phyloP scores from a whole-genome alignment of 2,888 invertebrate species.

The Sycophila texana region DNA sequence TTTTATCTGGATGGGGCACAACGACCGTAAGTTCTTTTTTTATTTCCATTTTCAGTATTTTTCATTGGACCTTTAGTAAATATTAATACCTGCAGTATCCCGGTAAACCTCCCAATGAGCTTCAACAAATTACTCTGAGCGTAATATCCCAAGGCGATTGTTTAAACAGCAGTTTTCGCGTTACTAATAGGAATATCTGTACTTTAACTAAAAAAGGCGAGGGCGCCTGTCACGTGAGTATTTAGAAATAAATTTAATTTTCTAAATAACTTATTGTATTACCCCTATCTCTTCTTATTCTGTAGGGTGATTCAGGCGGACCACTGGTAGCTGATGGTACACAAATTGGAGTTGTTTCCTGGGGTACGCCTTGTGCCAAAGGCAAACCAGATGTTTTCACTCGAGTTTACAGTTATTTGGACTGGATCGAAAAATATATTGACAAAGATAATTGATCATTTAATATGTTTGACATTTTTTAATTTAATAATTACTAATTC shows the following conservation, averaged over 20 bases:
- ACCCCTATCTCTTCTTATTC: no score
- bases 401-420: slow-evolving; percentile 71
- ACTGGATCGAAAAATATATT: slow-evolving; percentile 71
- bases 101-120: slow-evolving; percentile 77
- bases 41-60: not conserved
- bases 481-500: no score
- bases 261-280: not conserved
- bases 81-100: slow-evolving; percentile 76
- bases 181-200: slow-evolving; percentile 78
- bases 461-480: no score
- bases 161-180: slow-evolving; percentile 74
- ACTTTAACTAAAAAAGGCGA: slow-evolving; percentile 79
- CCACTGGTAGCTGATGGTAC: slow-evolving; percentile 69
- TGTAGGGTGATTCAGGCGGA: slow-evolving; percentile 73
- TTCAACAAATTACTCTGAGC: slow-evolving; percentile 78
- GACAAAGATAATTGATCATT: slow-evolving; percentile 52
- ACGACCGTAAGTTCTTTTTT: slow-evolving; percentile 64
- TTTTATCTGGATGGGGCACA: slow-evolving; percentile 73
- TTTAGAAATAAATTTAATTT: slow-evolving; percentile 5
- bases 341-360: slow-evolving; percentile 75
- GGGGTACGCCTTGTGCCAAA: slow-evolving; percentile 75
- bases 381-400: slow-evolving; percentile 75
- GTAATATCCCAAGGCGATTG: slow-evolving; percentile 76
- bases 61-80: slow-evolving; percentile 10
- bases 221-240: slow-evolving; percentile 81